Base-by-base conservation (phyloP, 1,140 invertebrate genomes). In the Zophobas morio region DNA sequence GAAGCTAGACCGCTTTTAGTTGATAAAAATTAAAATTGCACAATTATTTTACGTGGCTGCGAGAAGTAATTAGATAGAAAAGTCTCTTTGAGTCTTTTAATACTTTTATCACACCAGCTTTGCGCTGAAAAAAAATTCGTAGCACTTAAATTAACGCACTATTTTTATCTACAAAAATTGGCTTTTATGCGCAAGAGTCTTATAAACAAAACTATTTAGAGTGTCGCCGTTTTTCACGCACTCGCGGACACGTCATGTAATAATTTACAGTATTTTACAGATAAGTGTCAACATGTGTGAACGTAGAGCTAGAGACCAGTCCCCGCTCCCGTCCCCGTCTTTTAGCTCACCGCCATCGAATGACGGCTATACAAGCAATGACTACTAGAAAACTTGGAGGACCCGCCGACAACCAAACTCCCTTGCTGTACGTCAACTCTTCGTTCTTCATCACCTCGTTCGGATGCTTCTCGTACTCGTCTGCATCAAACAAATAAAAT, bases 391-490 rank as follows among this genome's bases (percentile, higher is more conserved):
- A 78, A 63, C 79, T 80, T 4, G 81, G 72, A 34, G 82, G 81
- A 1, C 76, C 82, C 2, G 81, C 79, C 4, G 80, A 80, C 36
- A 82, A 37, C 81, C 80, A 83, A 6, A 82, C 81, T 46, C 83
- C 86, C 33, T 84, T 86, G 81, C 88, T 91, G 82, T 94, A 95
- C 32, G 94, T 95, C 80, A 96, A 86, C 87, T 96, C 95, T 87
- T 96, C 95, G 86, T 96, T 96, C 87, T 96, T 96, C 81, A 96
- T 93, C 79, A 96, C 94, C 88, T 96, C 95, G 86, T 96, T 96
- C 57, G 93, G 94, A 88, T 94, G 90, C 85, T 96, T 95, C 83
- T 95, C 94, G 86, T 94, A 94, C 83, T 94, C 93, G 88, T 94
- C 93, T 93, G 88, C 35, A 73, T 73, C 35, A 37, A 73, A 72